These are phyloP conservation scores for Pholis gunnellus DNA, from an alignment of 2,113 vertebrate genomes.

Conservation along the genomic window DNA sequence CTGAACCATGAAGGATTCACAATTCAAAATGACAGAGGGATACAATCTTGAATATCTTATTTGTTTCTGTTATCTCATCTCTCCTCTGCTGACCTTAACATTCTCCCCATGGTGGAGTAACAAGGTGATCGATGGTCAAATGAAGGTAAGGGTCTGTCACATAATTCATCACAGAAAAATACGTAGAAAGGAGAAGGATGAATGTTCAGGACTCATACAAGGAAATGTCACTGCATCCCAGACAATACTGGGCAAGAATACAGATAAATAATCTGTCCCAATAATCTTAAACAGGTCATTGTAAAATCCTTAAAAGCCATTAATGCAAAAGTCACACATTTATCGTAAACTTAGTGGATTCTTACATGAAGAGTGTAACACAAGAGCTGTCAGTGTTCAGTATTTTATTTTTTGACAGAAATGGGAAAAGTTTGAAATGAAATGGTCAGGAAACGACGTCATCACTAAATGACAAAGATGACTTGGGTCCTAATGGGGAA, in stretches of 20 bases:
- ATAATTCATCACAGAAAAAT: conserved; percentile 22
- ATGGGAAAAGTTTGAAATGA: conserved; percentile 43
- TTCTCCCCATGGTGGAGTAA: conserved; percentile 42
- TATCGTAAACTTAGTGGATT: not conserved
- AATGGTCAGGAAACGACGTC: conserved; percentile 27
- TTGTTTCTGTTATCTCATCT: conserved; percentile 31
- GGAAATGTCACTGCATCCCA: not conserved
- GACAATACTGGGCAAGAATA: not conserved
- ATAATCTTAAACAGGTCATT: not conserved
- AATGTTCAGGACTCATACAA: not conserved
- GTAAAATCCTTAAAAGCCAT: not conserved
- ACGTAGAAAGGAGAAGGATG: not conserved
- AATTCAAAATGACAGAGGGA: not conserved
- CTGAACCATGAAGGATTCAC: not conserved
- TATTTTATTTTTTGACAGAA: conserved; percentile 36
- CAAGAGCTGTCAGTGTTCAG: not conserved
- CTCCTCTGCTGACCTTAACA: conserved; percentile 37
- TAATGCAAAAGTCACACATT: not conserved
- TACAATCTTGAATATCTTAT: conserved; percentile 17
- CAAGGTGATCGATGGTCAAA: conserved; percentile 42
- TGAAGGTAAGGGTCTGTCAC: not conserved
- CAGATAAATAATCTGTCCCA: not conserved
- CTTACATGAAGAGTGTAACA: not conserved
- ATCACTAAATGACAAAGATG: conserved; percentile 70
- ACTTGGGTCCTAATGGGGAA: conserved; percentile 67